A percentile compares a stretch with the other conserved stretches of the same genome.
Evolutionary conservation across 2,113 vertebrate species (phyloP).

Genomic region (Alethe diademata): DNA sequence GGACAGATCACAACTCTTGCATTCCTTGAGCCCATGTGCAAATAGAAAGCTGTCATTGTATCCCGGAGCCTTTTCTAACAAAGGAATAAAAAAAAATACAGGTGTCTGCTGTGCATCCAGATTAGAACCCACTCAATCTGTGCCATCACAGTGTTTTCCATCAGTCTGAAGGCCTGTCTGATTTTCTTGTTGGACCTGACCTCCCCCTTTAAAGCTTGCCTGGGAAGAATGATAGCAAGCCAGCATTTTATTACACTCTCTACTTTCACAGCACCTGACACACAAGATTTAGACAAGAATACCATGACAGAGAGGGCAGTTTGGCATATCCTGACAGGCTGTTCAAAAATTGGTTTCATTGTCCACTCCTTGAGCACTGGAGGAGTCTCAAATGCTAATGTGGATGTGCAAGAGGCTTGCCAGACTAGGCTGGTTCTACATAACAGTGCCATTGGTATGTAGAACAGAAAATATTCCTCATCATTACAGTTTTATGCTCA

Average conservation of each 20-base stretch:
- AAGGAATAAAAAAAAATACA: not conserved
- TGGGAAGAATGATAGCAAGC: not conserved
- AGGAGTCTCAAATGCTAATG: not conserved
- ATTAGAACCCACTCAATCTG: not conserved
- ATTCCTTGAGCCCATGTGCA: not conserved
- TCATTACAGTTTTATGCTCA: not conserved
- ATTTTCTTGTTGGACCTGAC: not conserved
- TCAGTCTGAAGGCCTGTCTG: not conserved
- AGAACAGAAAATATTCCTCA: not conserved
- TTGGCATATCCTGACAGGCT: not conserved
- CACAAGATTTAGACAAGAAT: not conserved
- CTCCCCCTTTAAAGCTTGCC: not conserved
- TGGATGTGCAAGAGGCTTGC: not conserved
- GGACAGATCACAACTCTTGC: not conserved
- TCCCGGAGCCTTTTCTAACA: not conserved
- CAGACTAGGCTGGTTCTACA: not conserved
- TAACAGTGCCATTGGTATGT: not conserved
- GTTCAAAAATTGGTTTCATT: not conserved
- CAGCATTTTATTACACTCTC: not conserved
- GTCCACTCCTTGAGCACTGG: not conserved
- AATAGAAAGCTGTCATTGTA: not conserved
- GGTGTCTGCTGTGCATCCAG: not conserved
- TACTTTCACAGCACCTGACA: not conserved
- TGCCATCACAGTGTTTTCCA: not conserved
- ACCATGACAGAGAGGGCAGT: not conserved